Percentiles rank a stretch among this genome's conserved stretches.
These are phyloP conservation scores for Alauda arvensis DNA, from an alignment of 2,797 vertebrate species.

Conservation along the genomic window DNA sequence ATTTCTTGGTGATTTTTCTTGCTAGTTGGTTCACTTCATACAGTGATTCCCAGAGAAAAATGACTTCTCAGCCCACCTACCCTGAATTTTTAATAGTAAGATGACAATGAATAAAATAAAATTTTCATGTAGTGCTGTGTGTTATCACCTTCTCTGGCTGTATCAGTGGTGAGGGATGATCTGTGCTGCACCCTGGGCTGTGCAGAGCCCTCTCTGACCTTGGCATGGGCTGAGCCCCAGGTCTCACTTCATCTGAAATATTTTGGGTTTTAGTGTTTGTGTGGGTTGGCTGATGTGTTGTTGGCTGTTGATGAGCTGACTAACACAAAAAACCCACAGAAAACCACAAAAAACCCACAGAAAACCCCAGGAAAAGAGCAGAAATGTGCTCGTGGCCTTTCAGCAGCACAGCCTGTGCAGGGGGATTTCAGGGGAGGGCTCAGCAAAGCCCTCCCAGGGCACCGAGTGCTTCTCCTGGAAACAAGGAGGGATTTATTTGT, in stretches of 20 bases:
- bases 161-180: background rate
- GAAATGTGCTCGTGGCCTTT: too few species aligned
- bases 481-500: too few species aligned
- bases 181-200: background rate
- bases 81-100: slow-evolving; percentile 47
- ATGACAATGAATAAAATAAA: slow-evolving; percentile 48
- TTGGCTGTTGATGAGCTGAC: background rate
- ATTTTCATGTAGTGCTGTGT: background rate
- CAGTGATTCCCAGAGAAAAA: slow-evolving; percentile 23
- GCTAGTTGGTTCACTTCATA: slow-evolving; percentile 5
- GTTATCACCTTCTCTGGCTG: background rate
- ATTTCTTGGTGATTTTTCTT: slow-evolving; percentile 31
- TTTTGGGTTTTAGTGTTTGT: background rate
- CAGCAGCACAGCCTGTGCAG: too few species aligned
- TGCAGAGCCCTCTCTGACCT: background rate
- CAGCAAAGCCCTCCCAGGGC: too few species aligned
- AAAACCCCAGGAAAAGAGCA: too few species aligned
- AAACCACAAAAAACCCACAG: too few species aligned
- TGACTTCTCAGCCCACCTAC: background rate
- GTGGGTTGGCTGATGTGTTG: fast-evolving
- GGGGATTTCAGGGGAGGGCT: too few species aligned
- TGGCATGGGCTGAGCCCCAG: background rate
- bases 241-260: background rate
- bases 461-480: too few species aligned
- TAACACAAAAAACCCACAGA: too few species aligned